Percentiles rank a stretch among this genome's conserved stretches.
These are phyloP conservation scores for Tenualosa ilisha DNA, from an alignment of 2,797 vertebrate species.

Conservation along the genomic window DNA sequence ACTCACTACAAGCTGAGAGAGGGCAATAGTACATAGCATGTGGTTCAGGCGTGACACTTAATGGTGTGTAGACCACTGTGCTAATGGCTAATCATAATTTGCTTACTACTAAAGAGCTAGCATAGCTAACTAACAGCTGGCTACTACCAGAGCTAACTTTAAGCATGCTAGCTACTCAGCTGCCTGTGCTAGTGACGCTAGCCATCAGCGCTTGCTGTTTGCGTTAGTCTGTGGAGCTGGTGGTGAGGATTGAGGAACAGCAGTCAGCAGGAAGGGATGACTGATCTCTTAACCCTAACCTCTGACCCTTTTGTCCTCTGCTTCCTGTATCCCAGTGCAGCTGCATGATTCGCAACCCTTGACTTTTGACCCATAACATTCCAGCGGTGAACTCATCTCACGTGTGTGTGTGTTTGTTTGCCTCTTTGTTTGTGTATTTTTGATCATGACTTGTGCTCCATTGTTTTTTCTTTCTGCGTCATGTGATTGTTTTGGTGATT, in stretches of 20 bases:
- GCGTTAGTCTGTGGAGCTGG: not conserved
- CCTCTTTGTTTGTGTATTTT: conserved; percentile 55
- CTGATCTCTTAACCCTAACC: conserved; percentile 39
- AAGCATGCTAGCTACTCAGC: not conserved
- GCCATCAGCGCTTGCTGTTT: no score
- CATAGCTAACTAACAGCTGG: not conserved
- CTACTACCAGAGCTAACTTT: not conserved
- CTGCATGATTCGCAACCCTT: conserved; percentile 25
- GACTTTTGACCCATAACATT: conserved; percentile 58
- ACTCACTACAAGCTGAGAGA: not conserved
- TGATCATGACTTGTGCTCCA: conserved; percentile 39
- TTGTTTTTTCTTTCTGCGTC: conserved; percentile 33
- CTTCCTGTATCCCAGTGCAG: conserved; percentile 38
- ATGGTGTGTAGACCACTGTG: not conserved
- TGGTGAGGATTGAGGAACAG: not conserved
- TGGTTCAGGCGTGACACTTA: not conserved
- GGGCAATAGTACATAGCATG: not conserved
- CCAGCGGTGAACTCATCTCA: conserved; percentile 63
- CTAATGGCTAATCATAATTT: not conserved
- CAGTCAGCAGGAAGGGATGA: not conserved
- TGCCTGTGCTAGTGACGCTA: no score
- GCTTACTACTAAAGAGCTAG: not conserved
- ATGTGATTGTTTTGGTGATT: conserved; percentile 24
- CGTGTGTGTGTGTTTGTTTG: conserved; percentile 57
- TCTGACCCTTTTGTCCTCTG: conserved; percentile 45